Base-by-base conservation (phyloP, 2,797 vertebrate genomes). In the Cyprinella venusta region DNA sequence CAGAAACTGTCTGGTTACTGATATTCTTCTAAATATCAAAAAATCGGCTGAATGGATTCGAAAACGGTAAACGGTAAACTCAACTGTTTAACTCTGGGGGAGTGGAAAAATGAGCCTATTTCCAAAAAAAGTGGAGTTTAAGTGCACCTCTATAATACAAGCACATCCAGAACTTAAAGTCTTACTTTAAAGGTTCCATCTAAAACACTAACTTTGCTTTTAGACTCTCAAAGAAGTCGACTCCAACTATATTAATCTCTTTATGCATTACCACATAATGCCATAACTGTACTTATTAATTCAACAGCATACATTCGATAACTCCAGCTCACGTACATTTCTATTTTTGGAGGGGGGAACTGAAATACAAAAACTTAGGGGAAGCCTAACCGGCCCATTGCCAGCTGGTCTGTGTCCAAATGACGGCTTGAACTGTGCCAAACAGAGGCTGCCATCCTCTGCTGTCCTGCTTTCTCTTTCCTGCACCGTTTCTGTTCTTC, bases 321-420 rank as follows among this genome's bases (percentile, higher is more conserved):
- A 68, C 56, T 82, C 12, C 18, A 83, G 65, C 52, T 18, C 52
- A 83, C 80, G 85, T 83, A 24, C 30, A 78, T 78, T 54, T 85
- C 24, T 79, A 67, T 45, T 76, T 13, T 61, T 63, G 75, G 24
- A 59, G 50, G 18, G 76, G 33, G 19, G 45, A 64, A 72, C 26
- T 24, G 64, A 63, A 77, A 82, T 82, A 69, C 77, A 84, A 15
- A 16, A 84, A 84, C 54, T 42, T 52, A 85, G 50, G 74, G 75
- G 82, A 83, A 82, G 26, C 83, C 86, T 89, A 21, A 40, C 81
- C 85, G 88, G 89, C 88, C 84, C 33, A 36, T 71, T 85, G 89
- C 91, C 93, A 93, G 80, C 87, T 93, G 93, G 90, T 88, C 84
- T 26, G 0, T 2, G 59, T 90, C 90, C 90, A 94, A 91, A 91